Evolutionary conservation across 2,113 vertebrate genomes (phyloP).

Genomic region (Setophaga petechia): DNA sequence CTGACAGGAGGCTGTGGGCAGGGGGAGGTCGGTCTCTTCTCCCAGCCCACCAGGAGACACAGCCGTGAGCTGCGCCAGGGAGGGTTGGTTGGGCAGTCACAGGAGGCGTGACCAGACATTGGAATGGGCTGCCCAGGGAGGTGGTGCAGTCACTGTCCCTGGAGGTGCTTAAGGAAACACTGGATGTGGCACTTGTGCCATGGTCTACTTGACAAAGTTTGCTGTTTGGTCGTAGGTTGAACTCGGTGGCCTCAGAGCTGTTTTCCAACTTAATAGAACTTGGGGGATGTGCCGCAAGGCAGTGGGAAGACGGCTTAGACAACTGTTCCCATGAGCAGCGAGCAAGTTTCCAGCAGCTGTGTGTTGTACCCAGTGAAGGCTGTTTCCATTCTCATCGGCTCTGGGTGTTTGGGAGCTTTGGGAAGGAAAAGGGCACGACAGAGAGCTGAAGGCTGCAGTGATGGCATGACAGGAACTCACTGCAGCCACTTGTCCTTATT

Average conservation of each 20-base stretch:
- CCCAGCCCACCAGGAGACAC: background rate
- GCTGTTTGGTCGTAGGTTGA: background rate
- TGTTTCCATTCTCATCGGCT: background rate
- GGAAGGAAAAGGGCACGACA: background rate
- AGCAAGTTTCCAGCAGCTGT: too few relatives aligned
- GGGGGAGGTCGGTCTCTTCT: background rate
- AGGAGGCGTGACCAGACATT: too few relatives aligned
- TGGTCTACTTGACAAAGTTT: background rate
- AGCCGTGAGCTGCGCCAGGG: background rate
- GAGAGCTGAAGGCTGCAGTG: background rate
- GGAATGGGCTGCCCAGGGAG: background rate
- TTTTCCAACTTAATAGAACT: too few relatives aligned
- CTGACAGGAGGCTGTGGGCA: too few relatives aligned
- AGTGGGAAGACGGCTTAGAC: fast-evolving
- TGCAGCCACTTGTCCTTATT: fast-evolving
- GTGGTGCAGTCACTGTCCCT: background rate
- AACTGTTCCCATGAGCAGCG: fast-evolving
- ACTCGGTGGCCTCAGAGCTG: too few relatives aligned
- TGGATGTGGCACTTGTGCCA: background rate
- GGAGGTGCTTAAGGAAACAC: background rate
- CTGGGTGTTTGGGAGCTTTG: background rate
- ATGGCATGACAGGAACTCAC: background rate
- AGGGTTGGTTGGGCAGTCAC: too few relatives aligned
- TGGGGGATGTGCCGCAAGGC: too few relatives aligned
- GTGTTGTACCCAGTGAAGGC: too few relatives aligned